Conservation (phyloP, 2,888 invertebrate species). For the Thymelicus acteon region DNA sequence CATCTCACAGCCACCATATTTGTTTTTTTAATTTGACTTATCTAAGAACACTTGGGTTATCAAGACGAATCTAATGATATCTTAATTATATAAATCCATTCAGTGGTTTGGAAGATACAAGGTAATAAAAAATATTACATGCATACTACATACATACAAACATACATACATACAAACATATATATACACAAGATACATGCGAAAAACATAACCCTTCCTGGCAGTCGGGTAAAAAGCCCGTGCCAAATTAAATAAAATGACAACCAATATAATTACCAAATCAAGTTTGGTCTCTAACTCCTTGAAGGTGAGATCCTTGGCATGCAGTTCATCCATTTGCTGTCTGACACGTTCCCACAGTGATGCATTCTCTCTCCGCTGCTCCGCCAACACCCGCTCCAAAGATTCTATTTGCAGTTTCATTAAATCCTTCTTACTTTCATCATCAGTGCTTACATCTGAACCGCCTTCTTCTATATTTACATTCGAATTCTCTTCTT, state of each 20-base stretch:
- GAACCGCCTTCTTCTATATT: constrained; percentile 12
- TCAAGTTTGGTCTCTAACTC: constrained; percentile 82
- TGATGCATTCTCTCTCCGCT: constrained; percentile 65
- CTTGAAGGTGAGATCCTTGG: constrained; percentile 70
- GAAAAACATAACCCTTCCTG: too few relatives aligned
- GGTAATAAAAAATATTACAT: too few relatives aligned
- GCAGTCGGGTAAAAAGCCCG: too few relatives aligned
- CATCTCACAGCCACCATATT: too few relatives aligned
- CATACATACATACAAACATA: too few relatives aligned
- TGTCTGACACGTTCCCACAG: constrained; percentile 68
- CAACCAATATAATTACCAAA: constrained; percentile 59
- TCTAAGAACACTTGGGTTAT: too few relatives aligned
- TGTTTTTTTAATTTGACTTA: too few relatives aligned
- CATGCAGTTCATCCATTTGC: constrained; percentile 67
- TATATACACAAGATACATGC: too few relatives aligned
- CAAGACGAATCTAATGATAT: too few relatives aligned
- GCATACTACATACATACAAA: too few relatives aligned
- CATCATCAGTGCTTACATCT: constrained; percentile 40
- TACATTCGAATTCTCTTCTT: constrained; percentile 1
- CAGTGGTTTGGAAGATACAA: too few relatives aligned
- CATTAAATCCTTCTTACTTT: constrained; percentile 57
- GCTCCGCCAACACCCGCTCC: constrained; percentile 68
- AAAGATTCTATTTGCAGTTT: constrained; percentile 69
- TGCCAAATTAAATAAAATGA: neutral
- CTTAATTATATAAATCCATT: too few relatives aligned